phyloP scores from a whole-genome alignment of 1,140 invertebrate genomes.

The Pseudomyrmex gracilis region DNA sequence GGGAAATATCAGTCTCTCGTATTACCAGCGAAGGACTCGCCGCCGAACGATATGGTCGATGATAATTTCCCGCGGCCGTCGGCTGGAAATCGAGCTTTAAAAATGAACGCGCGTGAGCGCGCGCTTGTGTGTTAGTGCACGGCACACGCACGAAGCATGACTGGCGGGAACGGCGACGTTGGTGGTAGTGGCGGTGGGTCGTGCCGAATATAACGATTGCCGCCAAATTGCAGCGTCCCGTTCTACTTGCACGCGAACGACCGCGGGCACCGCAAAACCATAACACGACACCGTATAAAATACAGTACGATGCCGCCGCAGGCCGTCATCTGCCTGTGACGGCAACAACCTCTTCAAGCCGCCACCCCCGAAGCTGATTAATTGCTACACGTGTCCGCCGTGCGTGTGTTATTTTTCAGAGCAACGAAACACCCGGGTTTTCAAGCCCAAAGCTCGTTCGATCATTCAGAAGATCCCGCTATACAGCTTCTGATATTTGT shows the following conservation, averaged over 20 bases:
- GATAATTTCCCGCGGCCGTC: conserved; percentile 34
- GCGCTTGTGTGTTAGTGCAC: background rate
- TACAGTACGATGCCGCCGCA: conserved; percentile 78
- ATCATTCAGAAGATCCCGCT: conserved; percentile 36
- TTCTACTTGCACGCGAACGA: conserved; percentile 74
- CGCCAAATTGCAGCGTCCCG: conserved; percentile 70
- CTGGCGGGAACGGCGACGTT: background rate
- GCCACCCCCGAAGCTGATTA: conserved; percentile 78
- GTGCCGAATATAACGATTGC: conserved; percentile 64
- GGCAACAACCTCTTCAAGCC: conserved; percentile 77
- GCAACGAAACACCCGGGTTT: conserved; percentile 54
- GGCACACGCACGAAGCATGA: background rate
- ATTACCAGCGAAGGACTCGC: conserved; percentile 51
- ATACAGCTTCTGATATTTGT: conserved; percentile 14
- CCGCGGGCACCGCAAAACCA: conserved; percentile 77
- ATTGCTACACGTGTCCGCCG: conserved; percentile 77
- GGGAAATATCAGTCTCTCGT: conserved; percentile 56
- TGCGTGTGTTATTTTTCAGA: conserved; percentile 72
- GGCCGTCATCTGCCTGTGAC: conserved; percentile 79
- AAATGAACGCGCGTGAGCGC: background rate
- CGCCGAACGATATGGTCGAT: conserved; percentile 19
- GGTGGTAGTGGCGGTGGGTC: background rate
- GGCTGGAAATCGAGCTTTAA: conserved; percentile 43
- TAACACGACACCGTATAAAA: conserved; percentile 82
- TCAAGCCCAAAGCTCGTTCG: conserved; percentile 40